phyloP scores from a whole-genome alignment of 2,113 vertebrate genomes.

The Syngnathus floridae region DNA sequence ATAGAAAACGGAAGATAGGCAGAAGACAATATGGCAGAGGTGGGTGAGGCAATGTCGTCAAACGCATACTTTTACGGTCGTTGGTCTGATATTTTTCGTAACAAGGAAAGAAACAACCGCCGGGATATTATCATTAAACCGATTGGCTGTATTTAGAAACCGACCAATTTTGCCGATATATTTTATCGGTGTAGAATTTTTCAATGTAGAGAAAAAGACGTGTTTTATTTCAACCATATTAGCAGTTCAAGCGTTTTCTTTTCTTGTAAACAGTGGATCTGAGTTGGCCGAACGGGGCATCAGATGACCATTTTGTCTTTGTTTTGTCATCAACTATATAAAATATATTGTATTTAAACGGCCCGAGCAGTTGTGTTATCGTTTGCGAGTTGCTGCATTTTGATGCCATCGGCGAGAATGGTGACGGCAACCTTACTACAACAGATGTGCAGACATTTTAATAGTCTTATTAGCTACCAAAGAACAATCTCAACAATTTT shows the following conservation, averaged over 20 bases:
- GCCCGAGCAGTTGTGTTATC: background rate
- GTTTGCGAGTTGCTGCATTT: background rate
- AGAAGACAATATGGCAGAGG: conserved; percentile 56
- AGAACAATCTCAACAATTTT: background rate
- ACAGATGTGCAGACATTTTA: background rate
- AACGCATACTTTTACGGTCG: background rate
- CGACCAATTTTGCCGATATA: background rate
- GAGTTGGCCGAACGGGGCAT: background rate
- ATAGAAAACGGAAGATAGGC: conserved; percentile 35
- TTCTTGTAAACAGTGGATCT: too few relatives aligned
- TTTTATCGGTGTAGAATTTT: background rate
- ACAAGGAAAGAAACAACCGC: too few relatives aligned
- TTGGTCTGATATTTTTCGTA: background rate
- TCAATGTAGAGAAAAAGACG: background rate
- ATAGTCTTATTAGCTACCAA: background rate
- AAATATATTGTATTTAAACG: background rate
- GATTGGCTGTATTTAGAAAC: background rate
- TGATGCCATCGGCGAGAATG: background rate
- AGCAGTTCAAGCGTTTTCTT: background rate
- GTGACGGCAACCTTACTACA: background rate
- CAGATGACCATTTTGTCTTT: background rate
- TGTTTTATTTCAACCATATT: background rate
- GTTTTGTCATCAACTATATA: background rate
- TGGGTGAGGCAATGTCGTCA: background rate
- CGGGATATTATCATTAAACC: background rate